Evolutionary conservation across 2,113 vertebrate genomes (phyloP), one percentile per base, ranked within the genome.

Genomic region (Chlorodrepanis virens): DNA sequence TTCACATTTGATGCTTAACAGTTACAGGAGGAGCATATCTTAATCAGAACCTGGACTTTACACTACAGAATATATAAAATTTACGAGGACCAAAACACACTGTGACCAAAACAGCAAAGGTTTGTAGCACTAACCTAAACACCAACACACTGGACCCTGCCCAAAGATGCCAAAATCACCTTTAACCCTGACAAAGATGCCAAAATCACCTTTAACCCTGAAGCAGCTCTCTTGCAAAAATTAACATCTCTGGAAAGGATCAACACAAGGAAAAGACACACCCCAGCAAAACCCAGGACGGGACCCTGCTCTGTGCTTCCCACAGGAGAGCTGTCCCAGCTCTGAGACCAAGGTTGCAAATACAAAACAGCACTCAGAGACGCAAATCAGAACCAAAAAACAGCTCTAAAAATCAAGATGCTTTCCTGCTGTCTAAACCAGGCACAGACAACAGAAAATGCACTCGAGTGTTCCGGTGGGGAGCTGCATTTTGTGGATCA

Each of bases 401-500:
- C 14, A 75, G 64, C 56, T 68, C 56, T 4, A 81, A 64, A 68
- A 86, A 56, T 40, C 56, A 60, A 63, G 79, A 93, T 40, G 56
- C 37, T 83, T 88, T 63, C 79, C 53, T 63, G 64, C 92, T 76
- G 40, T 40, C 82, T 81, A 64, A 83, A 77, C 9, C 33, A 45
- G 63, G 78, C 84, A 87, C 74, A 76, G 64, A 37, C 13, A 83
- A 89, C 61, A 82, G 72, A 74, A 96, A 63, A 80, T 1, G 40
- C 74, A 50, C 35, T 25, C 52, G 77, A 94, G 74, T 9, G 69
- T 33, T 91, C 76, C 7, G 2, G 76, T 11, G 82, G 31, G 65
- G 84, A 93, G 83, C 78, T 64, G 89, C 89, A 11, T 78, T 94
- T 44, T 40, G 81, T 85, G 75, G 79, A 77, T 78, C 88, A 80